phyloP scores from a whole-genome alignment of 2,888 invertebrate genomes.

The Cecidostiba fungosa region DNA sequence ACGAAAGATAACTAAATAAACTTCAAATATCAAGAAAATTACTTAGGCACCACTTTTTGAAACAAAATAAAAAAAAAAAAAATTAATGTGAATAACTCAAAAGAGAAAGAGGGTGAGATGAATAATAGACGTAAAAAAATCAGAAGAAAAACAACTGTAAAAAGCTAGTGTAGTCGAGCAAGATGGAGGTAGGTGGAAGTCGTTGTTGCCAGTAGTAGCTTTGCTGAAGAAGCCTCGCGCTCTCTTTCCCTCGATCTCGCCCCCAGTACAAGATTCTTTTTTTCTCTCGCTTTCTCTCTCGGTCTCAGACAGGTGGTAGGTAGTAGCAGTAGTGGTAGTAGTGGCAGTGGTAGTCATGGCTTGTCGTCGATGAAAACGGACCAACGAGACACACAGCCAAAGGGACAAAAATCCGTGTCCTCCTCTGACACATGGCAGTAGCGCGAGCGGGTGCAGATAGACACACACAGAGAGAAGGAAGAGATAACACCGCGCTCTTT shows the following conservation, averaged over 20 bases:
- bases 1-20: neutral
- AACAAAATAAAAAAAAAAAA: constrained; percentile 11
- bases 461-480: constrained; percentile 28
- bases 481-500: constrained; percentile 5
- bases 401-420: neutral
- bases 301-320: constrained; percentile 19
- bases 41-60: neutral
- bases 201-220: constrained; percentile 59
- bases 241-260: constrained; percentile 29
- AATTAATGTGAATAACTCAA: constrained; percentile 15
- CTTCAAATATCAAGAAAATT: neutral
- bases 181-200: constrained; percentile 60
- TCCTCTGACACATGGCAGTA: constrained; percentile 5
- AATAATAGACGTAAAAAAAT: constrained; percentile 38
- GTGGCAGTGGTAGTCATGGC: constrained; percentile 55
- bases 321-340: constrained; percentile 61
- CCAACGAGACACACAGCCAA: neutral
- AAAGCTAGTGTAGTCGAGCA: constrained; percentile 59
- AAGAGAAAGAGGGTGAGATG: constrained; percentile 15
- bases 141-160: constrained; percentile 30
- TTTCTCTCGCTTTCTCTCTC: constrained; percentile 16
- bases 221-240: constrained; percentile 53
- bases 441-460: constrained; percentile 5
- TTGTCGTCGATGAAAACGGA: constrained; percentile 47
- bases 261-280: constrained; percentile 12